Evolutionary conservation across 2,113 vertebrate genomes (phyloP), one percentile per base, ranked within the genome.

Genomic region (Oreochromis spilurus): DNA sequence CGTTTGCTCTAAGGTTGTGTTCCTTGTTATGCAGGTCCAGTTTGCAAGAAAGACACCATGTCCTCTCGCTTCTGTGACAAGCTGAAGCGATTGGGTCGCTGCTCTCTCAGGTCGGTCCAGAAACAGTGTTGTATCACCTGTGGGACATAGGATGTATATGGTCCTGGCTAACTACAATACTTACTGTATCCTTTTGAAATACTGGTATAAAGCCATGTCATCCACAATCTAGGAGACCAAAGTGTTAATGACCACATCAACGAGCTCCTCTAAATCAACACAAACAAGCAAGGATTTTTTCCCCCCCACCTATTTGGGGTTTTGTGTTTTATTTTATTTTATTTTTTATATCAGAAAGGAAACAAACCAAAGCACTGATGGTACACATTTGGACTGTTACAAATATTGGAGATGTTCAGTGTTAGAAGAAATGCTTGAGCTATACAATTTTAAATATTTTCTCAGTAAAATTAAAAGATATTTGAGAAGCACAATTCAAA

Each of bases 61-160:
- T 98, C 98, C 0, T 55, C 92, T 54, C 96, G 91, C 79, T 99
- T 99, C 96, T 99, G 98, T 93, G 96, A 96, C 94, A 98, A 96
- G 52, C 96, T 99, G 86, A 98, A 96, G 92, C 87, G 94, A 81
- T 91, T 99, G 90, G 97, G 97, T 40, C 98, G 97, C 88, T 99
- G 98, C 79, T 88, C 94, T 7, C 78, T 97, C 89, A 95, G 94
- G 0, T 97, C 97, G 0, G 95, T 99, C 91, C 96, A 95, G 85
- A 96, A 84, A 82, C 97, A 97, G 93, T 99, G 98, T 94, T 99
- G 98, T 91, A 84, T 96, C 94, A 97, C 98, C 0, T 99, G 98
- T 88, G 82, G 80, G 5, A 91, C 92, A 34, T 94, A 87, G 58
- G 29, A 34, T 62, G 58, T 62, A 19, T 62, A 62, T 2, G 0